Evolutionary conservation across 2,888 invertebrate genomes (phyloP).

Genomic region (Acanthosepion lycidas): DNA sequence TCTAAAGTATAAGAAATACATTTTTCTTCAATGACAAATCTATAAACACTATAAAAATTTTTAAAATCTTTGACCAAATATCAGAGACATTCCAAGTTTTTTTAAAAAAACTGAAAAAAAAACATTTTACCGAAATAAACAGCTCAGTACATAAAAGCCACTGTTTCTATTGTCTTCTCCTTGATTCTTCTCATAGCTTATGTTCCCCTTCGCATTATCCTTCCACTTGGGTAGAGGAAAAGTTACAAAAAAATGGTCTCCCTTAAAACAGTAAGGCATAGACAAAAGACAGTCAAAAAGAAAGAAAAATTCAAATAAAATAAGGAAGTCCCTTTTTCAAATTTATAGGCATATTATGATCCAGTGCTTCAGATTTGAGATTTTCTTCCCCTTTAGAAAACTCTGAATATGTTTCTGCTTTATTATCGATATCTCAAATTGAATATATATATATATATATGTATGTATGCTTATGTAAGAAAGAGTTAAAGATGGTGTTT

Average conservation of each 20-base stretch:
- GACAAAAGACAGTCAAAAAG: background rate
- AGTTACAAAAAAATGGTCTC: background rate
- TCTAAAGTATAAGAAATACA: background rate
- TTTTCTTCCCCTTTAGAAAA: conserved; percentile 3
- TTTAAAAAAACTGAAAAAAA: background rate
- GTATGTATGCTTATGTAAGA: too few species aligned
- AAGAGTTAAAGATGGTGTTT: too few species aligned
- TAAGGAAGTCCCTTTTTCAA: conserved; percentile 33
- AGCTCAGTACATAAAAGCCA: background rate
- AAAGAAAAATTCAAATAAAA: background rate
- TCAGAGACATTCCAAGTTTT: conserved; percentile 1
- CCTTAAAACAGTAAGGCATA: background rate
- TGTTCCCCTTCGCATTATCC: background rate
- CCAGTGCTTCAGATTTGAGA: background rate
- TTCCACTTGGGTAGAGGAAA: conserved; percentile 21
- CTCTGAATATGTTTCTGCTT: background rate
- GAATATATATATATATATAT: background rate
- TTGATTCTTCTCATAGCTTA: background rate
- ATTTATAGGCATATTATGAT: background rate
- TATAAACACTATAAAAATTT: background rate
- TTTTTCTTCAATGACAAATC: background rate
- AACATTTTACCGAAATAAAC: background rate
- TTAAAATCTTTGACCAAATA: background rate
- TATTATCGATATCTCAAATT: background rate
- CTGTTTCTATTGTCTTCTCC: background rate